Conservation (phyloP, 2,888 invertebrate genomes). For the Camptogramma bilineatum region DNA sequence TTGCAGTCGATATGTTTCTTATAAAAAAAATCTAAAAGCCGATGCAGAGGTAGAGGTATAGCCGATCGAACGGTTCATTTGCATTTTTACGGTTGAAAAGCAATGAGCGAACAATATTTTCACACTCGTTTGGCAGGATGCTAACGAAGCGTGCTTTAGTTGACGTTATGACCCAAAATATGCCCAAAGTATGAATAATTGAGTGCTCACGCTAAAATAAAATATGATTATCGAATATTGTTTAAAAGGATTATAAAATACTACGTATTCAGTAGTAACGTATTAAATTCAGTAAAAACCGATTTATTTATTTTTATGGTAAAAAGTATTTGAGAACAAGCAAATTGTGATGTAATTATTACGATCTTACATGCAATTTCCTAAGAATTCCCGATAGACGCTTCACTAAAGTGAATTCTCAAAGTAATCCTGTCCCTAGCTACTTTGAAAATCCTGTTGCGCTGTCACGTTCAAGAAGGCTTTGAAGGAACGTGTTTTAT, state of each 20-base stretch:
- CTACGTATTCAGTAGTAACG: too few species aligned
- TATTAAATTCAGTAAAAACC: too few species aligned
- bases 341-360: background rate
- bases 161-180: slow-evolving; percentile 41
- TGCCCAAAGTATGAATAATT: slow-evolving; percentile 26
- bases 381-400: background rate
- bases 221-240: background rate
- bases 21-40: too few species aligned
- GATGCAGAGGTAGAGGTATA: background rate
- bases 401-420: slow-evolving; percentile 22
- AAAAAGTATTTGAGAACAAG: too few species aligned
- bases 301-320: too few species aligned
- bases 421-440: slow-evolving; percentile 25
- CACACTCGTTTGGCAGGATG: slow-evolving; percentile 49
- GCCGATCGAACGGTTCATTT: slow-evolving; percentile 42
- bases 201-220: slow-evolving; percentile 7
- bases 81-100: slow-evolving; percentile 51
- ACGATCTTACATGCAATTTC: background rate
- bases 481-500: slow-evolving; percentile 27
- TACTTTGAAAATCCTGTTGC: slow-evolving; percentile 30
- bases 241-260: background rate
- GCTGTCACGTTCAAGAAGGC: slow-evolving; percentile 32
- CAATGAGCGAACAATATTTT: slow-evolving; percentile 51
- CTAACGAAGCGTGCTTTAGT: slow-evolving; percentile 48
- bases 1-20: too few species aligned